Evolutionary conservation across 2,888 invertebrate genomes (phyloP).

Genomic region (Pseudococcus viburni): DNA sequence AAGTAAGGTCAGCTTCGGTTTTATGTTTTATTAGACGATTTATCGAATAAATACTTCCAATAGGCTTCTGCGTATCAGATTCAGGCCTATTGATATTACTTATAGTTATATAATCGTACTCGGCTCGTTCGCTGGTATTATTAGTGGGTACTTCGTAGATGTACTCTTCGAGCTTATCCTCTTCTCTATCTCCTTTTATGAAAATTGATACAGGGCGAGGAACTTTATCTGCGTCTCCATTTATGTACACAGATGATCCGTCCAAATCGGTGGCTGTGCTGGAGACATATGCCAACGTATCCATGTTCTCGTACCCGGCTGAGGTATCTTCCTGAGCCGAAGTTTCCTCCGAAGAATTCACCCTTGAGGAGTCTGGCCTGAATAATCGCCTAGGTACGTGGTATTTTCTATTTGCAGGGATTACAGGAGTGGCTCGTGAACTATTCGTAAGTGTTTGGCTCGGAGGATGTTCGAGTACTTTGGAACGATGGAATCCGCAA

Average conservation of each 20-base stretch:
- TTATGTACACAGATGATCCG: neutral
- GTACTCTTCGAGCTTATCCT: constrained; percentile 47
- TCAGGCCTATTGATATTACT: neutral
- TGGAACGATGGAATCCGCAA: neutral
- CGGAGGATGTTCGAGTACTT: neutral
- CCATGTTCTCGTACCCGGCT: neutral
- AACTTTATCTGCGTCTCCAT: neutral
- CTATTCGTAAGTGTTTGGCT: neutral
- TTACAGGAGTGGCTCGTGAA: neutral
- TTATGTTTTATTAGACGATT: constrained; percentile 18
- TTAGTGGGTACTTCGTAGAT: constrained; percentile 47
- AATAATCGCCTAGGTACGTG: constrained; percentile 15
- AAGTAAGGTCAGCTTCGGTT: constrained; percentile 33
- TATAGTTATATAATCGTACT: constrained; percentile 49
- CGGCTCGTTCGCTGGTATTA: neutral
- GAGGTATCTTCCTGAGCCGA: neutral
- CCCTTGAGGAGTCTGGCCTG: neutral
- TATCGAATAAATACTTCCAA: neutral
- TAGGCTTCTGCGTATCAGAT: neutral
- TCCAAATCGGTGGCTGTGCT: neutral
- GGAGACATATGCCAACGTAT: neutral
- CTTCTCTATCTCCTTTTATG: neutral
- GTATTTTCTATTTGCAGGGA: neutral
- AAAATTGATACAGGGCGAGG: neutral
- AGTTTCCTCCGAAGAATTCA: neutral